Conservation (phyloP, 2,888 invertebrate species). For the Pandemis cinnamomeana region DNA sequence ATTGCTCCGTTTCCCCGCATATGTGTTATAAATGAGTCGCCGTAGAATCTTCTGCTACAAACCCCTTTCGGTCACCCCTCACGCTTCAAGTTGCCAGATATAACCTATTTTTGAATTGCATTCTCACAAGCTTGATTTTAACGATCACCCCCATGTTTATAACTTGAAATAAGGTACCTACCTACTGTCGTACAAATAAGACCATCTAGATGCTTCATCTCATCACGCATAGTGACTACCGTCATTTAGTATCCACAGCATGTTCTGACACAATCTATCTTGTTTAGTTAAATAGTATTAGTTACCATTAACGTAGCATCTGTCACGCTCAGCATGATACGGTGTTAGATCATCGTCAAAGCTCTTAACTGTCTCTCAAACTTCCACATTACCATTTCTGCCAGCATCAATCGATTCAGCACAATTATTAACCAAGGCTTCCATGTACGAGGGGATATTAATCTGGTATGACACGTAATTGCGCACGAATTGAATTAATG, state of each 20-base stretch:
- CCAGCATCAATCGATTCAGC: conserved; percentile 15
- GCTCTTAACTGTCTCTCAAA: conserved; percentile 12
- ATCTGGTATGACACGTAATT: conserved; percentile 8
- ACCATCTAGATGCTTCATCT: no score
- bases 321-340: neutral
- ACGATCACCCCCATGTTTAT: no score
- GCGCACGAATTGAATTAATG: conserved; percentile 16
- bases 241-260: neutral
- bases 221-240: neutral
- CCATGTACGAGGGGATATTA: conserved; percentile 15
- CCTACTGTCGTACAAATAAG: no score
- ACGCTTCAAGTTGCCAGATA: no score
- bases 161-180: no score
- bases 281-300: neutral
- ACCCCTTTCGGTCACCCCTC: no score
- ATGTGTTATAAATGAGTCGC: no score
- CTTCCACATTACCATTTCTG: neutral
- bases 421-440: conserved; percentile 14
- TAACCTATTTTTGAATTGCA: no score
- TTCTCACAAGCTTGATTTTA: no score
- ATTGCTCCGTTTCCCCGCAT: no score
- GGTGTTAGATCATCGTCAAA: neutral
- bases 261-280: neutral
- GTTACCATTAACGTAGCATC: neutral
- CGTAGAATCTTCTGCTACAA: no score